These are phyloP conservation scores for Salmo trutta DNA, from an alignment of 2,797 vertebrate genomes.

Conservation along the genomic window DNA sequence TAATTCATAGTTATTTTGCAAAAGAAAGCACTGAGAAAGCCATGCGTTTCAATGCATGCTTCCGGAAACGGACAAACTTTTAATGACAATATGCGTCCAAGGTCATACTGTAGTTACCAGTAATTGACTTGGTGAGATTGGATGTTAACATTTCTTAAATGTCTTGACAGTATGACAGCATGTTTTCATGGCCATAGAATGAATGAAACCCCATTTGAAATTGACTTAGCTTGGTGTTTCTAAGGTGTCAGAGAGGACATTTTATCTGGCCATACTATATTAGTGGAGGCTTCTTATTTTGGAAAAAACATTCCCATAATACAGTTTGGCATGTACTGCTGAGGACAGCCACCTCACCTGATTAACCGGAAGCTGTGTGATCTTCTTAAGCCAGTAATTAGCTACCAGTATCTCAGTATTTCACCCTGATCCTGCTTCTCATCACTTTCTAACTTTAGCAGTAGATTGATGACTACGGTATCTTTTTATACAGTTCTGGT, in stretches of 20 bases:
- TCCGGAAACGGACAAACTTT: no score
- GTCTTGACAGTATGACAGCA: neutral
- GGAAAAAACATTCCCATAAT: neutral
- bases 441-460: neutral
- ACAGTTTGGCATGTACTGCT: neutral
- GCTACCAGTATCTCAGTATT: no score
- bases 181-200: neutral
- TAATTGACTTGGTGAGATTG: no score
- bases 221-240: neutral
- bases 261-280: neutral
- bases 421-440: no score
- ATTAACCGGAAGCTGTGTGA: neutral
- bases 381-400: neutral
- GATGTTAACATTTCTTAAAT: no score
- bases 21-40: no score
- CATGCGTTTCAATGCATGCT: no score
- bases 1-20: no score
- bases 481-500: neutral
- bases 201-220: no score
- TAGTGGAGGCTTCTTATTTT: neutral
- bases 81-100: no score
- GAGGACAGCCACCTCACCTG: neutral
- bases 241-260: neutral
- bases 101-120: no score
- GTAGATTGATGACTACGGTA: neutral